Evolutionary conservation across 2,113 vertebrate genomes (phyloP).

Genomic region (Cygnus atratus): DNA sequence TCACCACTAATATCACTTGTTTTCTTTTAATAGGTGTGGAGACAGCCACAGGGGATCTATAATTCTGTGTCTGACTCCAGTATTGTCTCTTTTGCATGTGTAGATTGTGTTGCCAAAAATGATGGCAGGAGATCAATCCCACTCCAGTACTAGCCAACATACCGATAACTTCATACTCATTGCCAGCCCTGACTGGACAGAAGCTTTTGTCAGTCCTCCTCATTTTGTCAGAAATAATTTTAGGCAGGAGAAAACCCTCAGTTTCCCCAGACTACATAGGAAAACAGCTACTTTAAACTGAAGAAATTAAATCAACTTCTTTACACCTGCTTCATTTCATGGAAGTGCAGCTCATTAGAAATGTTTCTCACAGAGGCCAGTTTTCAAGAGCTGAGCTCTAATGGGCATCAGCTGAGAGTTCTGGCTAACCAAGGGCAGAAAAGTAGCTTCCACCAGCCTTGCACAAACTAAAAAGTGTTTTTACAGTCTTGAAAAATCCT

Average conservation of each 20-base stretch:
- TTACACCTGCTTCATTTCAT: not conserved
- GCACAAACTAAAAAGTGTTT: not conserved
- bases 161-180: not conserved
- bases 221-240: not conserved
- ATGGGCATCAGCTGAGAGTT: not conserved
- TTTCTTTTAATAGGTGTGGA: constrained; percentile 37
- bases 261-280: not conserved
- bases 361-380: not conserved
- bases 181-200: not conserved
- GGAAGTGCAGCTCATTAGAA: not conserved
- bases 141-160: not conserved
- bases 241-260: not conserved
- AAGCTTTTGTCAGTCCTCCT: not conserved
- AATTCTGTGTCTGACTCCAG: not conserved
- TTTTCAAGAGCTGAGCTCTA: not conserved
- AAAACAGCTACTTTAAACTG: not conserved
- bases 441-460: not conserved
- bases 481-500: not conserved
- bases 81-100: not conserved
- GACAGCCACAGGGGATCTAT: not conserved
- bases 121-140: not conserved
- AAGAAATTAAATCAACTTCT: not conserved
- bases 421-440: not conserved
- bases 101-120: not conserved
- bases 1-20: not conserved